A percentile compares a stretch with the other conserved stretches of the same genome.
phyloP scores from a whole-genome alignment of 2,888 invertebrate genomes.

The Napeogenes sylphis region DNA sequence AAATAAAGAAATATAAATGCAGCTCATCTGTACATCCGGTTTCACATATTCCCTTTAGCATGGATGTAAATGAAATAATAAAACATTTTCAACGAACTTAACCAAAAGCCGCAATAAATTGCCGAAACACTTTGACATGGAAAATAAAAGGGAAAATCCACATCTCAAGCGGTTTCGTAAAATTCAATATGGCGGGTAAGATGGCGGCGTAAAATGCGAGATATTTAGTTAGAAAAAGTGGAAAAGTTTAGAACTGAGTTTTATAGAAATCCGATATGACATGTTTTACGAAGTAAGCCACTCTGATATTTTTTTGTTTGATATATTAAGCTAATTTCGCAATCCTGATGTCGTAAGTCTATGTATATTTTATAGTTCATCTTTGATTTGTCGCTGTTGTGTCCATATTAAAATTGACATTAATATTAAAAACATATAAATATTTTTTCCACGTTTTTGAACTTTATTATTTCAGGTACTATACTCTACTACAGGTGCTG shows the following conservation, averaged over 20 bases:
- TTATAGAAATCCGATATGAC: conserved; percentile 16
- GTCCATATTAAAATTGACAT: too few species aligned
- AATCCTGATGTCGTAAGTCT: too few species aligned
- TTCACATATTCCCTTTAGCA: neutral
- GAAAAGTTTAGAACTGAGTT: conserved; percentile 8
- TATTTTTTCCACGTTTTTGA: too few species aligned
- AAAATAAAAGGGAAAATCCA: conserved; percentile 17
- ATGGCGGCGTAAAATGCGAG: conserved; percentile 15
- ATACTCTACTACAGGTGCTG: too few species aligned
- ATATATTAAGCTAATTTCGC: too few species aligned
- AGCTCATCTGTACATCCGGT: neutral
- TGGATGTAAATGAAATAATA: neutral
- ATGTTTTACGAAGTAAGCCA: conserved; percentile 1
- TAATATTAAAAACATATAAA: too few species aligned
- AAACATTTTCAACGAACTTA: conserved; percentile 6
- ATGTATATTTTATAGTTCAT: too few species aligned
- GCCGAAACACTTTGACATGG: conserved; percentile 9
- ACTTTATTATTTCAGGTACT: too few species aligned
- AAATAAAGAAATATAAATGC: neutral
- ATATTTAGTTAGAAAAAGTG: conserved; percentile 19
- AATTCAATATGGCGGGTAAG: conserved; percentile 21
- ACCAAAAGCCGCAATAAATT: conserved; percentile 6
- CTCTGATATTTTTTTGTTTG: too few species aligned
- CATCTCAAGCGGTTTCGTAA: conserved; percentile 16
- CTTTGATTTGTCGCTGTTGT: too few species aligned